phyloP scores from a whole-genome alignment of 2,797 vertebrate genomes.

The Sandelia bainsii region DNA sequence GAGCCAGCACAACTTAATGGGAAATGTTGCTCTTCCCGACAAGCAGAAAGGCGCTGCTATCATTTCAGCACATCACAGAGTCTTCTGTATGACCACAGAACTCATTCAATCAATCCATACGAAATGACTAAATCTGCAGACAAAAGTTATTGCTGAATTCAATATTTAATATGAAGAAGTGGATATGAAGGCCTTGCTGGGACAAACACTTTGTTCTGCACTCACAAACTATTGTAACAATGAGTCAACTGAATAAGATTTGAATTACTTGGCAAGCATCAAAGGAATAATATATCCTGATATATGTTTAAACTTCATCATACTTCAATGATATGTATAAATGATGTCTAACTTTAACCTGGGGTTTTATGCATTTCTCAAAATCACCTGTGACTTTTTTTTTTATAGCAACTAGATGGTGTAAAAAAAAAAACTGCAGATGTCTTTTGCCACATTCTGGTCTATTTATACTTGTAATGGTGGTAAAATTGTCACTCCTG shows the following conservation, averaged over 20 bases:
- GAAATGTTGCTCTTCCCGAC: constrained; percentile 64
- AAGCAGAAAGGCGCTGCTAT: constrained; percentile 56
- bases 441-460: neutral
- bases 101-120: constrained; percentile 8
- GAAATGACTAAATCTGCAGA: constrained; percentile 28
- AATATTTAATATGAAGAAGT: constrained; percentile 15
- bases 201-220: constrained; percentile 28
- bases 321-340: neutral
- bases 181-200: constrained; percentile 6
- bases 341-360: neutral
- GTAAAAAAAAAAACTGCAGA: too few relatives aligned
- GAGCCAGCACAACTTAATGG: constrained; percentile 60
- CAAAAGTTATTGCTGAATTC: constrained; percentile 13
- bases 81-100: constrained; percentile 30
- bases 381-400: neutral
- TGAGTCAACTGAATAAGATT: constrained; percentile 3
- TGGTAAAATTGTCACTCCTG: neutral
- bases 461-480: constrained; percentile 10
- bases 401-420: too few relatives aligned
- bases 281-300: neutral
- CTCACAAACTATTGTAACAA: neutral
- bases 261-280: neutral
- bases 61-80: constrained; percentile 42
- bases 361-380: neutral
- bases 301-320: neutral